Evolutionary conservation across 2,113 vertebrate genomes (phyloP).

Genomic region (Esox niger): DNA sequence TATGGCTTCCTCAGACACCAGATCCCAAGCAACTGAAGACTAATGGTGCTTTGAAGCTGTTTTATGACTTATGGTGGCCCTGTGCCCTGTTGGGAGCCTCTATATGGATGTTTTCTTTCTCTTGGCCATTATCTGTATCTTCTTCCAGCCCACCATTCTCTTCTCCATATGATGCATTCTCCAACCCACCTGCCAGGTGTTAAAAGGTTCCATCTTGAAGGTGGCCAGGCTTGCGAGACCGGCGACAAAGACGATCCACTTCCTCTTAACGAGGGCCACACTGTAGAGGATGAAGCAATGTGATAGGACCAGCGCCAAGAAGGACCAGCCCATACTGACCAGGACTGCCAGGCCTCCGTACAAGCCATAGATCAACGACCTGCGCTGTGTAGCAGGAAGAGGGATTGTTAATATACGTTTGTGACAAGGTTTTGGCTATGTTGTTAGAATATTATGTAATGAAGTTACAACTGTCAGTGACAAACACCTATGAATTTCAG

Average conservation of each 20-base stretch:
- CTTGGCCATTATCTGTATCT: too few species aligned
- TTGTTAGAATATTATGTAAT: background rate
- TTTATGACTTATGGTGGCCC: too few species aligned
- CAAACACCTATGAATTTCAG: background rate
- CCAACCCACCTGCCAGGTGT: constrained; percentile 87
- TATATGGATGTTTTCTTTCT: too few species aligned
- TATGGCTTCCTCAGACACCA: too few species aligned
- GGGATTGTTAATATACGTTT: constrained; percentile 23
- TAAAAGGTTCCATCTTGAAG: constrained; percentile 91
- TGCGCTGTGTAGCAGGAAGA: constrained; percentile 76
- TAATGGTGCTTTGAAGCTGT: too few species aligned
- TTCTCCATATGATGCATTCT: too few species aligned
- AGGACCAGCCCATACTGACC: constrained; percentile 87
- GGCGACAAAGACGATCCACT: constrained; percentile 84
- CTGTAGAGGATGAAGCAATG: constrained; percentile 90
- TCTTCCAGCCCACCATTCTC: too few species aligned
- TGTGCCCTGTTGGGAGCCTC: too few species aligned
- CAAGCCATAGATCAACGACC: constrained; percentile 84
- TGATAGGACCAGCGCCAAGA: constrained; percentile 84
- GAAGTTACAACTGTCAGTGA: background rate
- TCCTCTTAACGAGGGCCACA: constrained; percentile 78
- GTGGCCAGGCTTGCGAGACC: constrained; percentile 89
- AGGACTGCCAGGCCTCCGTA: constrained; percentile 84
- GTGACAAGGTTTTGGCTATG: background rate
- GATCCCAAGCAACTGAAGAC: too few species aligned